These are phyloP conservation scores for Marmota flaviventris DNA, from an alignment of 2,113 vertebrate species.

Conservation along the genomic window DNA sequence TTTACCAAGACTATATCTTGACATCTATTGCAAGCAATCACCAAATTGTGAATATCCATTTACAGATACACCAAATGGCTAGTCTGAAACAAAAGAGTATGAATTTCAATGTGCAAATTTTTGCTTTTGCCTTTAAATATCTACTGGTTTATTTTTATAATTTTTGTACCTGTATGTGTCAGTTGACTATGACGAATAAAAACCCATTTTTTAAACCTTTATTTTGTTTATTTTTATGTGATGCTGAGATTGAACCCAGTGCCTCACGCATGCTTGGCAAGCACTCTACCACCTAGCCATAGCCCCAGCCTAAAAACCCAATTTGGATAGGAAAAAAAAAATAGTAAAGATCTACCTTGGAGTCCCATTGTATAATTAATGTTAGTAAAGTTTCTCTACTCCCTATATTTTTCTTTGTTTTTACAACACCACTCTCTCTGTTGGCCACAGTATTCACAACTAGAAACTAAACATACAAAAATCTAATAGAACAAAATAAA, in stretches of 20 bases:
- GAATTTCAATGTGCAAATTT: slow-evolving; percentile 17
- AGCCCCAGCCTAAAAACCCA: slow-evolving; percentile 9
- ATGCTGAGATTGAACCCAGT: no score
- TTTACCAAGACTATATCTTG: not conserved
- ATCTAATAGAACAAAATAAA: not conserved
- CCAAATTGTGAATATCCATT: not conserved
- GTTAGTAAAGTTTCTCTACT: not conserved
- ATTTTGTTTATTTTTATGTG: no score
- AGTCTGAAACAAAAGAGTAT: not conserved
- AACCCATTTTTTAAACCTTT: not conserved
- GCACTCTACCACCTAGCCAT: no score
- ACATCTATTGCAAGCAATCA: not conserved
- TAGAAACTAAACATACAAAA: not conserved
- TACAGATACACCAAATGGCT: not conserved
- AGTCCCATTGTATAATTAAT: not conserved
- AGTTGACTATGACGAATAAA: slow-evolving; percentile 38
- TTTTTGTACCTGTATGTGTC: slow-evolving; percentile 64
- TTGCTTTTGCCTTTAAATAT: slow-evolving; percentile 61
- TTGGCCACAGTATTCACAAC: not conserved
- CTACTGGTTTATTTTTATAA: slow-evolving; percentile 73
- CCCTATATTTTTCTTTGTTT: not conserved
- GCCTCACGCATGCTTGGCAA: no score
- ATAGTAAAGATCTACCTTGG: not conserved
- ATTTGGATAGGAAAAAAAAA: slow-evolving; percentile 20
- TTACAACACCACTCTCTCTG: not conserved